Percentiles rank a stretch among this genome's conserved stretches.
Conservation (phyloP, 2,797 vertebrate genomes). For the Bradypodion ventrale region DNA sequence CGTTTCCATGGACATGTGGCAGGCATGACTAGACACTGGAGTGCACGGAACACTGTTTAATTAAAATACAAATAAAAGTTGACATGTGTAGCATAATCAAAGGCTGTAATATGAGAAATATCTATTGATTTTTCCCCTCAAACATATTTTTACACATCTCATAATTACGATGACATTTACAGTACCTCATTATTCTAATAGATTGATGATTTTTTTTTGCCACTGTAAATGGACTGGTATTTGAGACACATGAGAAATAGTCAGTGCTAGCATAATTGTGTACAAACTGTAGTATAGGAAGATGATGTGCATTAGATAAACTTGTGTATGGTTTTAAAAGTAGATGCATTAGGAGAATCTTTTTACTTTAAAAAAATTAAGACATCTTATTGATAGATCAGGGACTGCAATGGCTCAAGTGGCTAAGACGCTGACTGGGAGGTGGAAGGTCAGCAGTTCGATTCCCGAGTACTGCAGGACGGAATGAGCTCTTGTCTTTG, state of each 20-base stretch:
- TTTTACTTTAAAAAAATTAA: not conserved
- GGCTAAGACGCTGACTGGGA: too few relatives aligned
- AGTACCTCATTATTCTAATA: not conserved
- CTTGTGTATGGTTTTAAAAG: not conserved
- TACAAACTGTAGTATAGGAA: not conserved
- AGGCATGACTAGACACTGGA: too few relatives aligned
- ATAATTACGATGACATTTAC: not conserved
- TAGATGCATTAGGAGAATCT: not conserved
- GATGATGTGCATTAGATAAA: not conserved
- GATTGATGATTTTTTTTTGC: not conserved
- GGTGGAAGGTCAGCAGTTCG: too few relatives aligned
- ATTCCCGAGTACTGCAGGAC: too few relatives aligned
- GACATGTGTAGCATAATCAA: not conserved
- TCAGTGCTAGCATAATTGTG: not conserved
- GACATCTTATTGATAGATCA: not conserved
- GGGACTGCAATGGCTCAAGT: too few relatives aligned
- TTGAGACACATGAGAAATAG: not conserved
- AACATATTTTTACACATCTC: not conserved
- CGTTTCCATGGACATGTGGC: too few relatives aligned
- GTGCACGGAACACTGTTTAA: too few relatives aligned
- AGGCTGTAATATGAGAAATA: not conserved
- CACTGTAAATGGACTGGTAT: not conserved
- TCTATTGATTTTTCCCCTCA: not conserved
- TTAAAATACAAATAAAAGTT: not conserved
- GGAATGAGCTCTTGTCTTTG: too few relatives aligned